phyloP scores from a whole-genome alignment of 1,140 invertebrate species.

The Aphelinus certus region DNA sequence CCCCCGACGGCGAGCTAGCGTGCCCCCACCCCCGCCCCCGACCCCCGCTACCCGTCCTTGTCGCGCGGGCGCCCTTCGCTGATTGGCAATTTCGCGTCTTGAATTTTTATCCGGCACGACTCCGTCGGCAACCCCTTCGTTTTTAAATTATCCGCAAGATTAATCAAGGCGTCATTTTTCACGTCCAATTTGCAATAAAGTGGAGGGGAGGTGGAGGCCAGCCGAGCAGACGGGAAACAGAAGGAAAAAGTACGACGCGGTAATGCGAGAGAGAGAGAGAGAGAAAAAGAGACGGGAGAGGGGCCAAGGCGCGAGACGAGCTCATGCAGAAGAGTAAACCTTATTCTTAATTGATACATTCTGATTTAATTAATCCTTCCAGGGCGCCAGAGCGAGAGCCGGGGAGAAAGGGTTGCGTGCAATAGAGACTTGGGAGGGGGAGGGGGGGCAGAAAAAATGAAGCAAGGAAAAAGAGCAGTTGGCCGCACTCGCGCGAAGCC shows the following conservation, averaged over 20 bases:
- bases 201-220: slow-evolving; percentile 37
- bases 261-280: slow-evolving; percentile 35
- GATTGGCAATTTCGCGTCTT: slow-evolving; percentile 67
- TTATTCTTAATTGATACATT: slow-evolving; percentile 69
- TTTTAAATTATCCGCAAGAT: slow-evolving; percentile 68
- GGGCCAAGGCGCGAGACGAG: slow-evolving; percentile 34
- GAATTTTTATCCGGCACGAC: slow-evolving; percentile 63
- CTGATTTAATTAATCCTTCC: slow-evolving; percentile 67
- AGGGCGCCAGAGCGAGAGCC: slow-evolving; percentile 45
- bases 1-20: background rate
- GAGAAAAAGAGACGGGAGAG: slow-evolving; percentile 23
- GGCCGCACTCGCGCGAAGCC: slow-evolving; percentile 41
- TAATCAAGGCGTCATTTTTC: slow-evolving; percentile 69
- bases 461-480: slow-evolving; percentile 41
- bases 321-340: slow-evolving; percentile 61
- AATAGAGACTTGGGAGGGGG: slow-evolving; percentile 32
- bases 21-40: slow-evolving; percentile 1
- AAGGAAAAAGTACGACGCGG: background rate
- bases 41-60: slow-evolving; percentile 21
- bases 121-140: slow-evolving; percentile 62
- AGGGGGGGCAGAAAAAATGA: slow-evolving; percentile 22
- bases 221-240: background rate
- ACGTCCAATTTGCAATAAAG: slow-evolving; percentile 68
- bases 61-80: slow-evolving; percentile 44
- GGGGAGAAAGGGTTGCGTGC: slow-evolving; percentile 47